Evolutionary conservation across 2,888 invertebrate species (phyloP).

Genomic region (Melanostoma scalare): DNA sequence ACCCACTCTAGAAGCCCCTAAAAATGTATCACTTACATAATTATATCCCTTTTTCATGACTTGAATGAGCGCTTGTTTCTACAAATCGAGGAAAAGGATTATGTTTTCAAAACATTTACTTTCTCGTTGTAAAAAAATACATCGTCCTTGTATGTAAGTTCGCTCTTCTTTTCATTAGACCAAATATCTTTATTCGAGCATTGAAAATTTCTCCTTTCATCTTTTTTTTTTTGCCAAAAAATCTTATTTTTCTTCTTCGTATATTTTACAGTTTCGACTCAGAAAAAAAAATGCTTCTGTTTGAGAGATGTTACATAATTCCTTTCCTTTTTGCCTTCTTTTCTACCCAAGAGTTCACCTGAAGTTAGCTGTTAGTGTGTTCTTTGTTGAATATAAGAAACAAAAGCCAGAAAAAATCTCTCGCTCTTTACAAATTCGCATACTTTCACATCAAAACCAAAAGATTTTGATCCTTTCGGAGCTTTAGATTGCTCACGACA

Average conservation of each 20-base stretch:
- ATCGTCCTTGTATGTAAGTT: not conserved
- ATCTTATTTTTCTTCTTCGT: not conserved
- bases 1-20: too few relatives aligned
- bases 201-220: conserved; percentile 45
- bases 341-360: conserved; percentile 16
- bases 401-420: conserved; percentile 19
- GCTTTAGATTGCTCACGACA: conserved; percentile 44
- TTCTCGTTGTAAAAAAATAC: conserved; percentile 24
- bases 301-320: conserved; percentile 40
- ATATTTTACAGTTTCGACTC: conserved; percentile 19
- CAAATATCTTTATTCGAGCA: conserved; percentile 7
- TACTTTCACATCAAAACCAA: conserved; percentile 19
- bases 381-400: not conserved
- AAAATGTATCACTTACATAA: conserved; percentile 25
- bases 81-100: conserved; percentile 7
- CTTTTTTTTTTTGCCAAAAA: conserved; percentile 11
- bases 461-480: conserved; percentile 60
- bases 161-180: not conserved
- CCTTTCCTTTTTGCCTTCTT: not conserved
- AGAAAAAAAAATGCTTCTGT: conserved; percentile 11
- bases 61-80: not conserved
- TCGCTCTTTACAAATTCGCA: conserved; percentile 9
- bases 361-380: not conserved
- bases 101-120: conserved; percentile 19
- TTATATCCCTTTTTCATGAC: conserved; percentile 30